These are phyloP conservation scores for Dichetophora obliterata DNA, from an alignment of 2,888 invertebrate species.

Conservation along the genomic window DNA sequence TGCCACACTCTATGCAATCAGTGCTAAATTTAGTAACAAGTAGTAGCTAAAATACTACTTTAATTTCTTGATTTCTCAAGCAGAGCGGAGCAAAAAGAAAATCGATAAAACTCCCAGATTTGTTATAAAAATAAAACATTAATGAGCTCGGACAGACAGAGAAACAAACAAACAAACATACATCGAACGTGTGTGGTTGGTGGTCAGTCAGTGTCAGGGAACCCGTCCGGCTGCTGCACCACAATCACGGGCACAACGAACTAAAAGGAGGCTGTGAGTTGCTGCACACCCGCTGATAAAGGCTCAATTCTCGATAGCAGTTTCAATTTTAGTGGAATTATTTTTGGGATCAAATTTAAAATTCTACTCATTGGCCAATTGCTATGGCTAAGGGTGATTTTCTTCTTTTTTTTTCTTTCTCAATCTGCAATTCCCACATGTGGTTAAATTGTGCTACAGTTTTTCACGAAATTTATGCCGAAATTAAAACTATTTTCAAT, in stretches of 20 bases:
- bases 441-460: conserved; percentile 28
- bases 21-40: conserved; percentile 24
- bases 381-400: not conserved
- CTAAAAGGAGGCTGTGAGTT: not conserved
- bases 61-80: not conserved
- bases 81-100: not conserved
- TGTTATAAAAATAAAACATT: not conserved
- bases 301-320: too few species aligned
- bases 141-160: not conserved
- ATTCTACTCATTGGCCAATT: not conserved
- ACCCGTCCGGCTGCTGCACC: not conserved
- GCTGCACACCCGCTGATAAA: not conserved
- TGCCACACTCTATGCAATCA: conserved; percentile 12
- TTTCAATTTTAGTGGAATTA: not conserved
- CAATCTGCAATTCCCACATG: conserved; percentile 18
- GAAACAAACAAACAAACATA: not conserved
- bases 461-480: conserved; percentile 7
- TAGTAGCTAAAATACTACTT: conserved; percentile 20
- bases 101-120: not conserved
- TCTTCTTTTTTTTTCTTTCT: not conserved
- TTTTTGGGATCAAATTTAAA: conserved; percentile 28
- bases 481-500: conserved; percentile 35
- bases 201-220: not conserved
- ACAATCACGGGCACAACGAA: not conserved
- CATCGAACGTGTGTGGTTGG: not conserved